A percentile compares a stretch with the other conserved stretches of the same genome.
phyloP scores from a whole-genome alignment of 2,888 invertebrate genomes.

The Eudasyphora cyanicolor region DNA sequence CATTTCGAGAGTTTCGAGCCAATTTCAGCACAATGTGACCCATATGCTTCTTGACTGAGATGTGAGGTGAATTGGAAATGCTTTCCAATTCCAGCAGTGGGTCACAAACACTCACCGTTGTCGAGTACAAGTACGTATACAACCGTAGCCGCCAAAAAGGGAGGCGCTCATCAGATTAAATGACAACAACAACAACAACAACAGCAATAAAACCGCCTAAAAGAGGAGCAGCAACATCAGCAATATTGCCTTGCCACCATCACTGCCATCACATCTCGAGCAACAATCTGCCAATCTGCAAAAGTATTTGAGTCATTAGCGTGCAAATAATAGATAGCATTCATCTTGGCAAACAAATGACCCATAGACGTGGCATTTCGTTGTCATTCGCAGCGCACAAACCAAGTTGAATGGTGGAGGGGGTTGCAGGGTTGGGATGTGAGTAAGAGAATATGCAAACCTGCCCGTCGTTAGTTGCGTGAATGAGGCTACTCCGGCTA shows the following conservation, averaged over 20 bases:
- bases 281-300: neutral
- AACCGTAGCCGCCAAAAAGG: too few species aligned
- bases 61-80: neutral
- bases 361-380: constrained; percentile 44
- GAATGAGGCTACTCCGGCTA: constrained; percentile 40
- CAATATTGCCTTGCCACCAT: neutral
- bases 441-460: too few species aligned
- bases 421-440: neutral
- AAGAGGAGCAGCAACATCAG: too few species aligned
- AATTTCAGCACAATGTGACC: neutral
- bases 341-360: constrained; percentile 53
- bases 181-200: neutral
- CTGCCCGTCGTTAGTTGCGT: neutral
- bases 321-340: constrained; percentile 46
- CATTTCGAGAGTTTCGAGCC: too few species aligned
- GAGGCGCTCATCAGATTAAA: too few species aligned
- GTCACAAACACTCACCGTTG: too few species aligned
- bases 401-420: neutral
- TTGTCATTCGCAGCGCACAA: constrained; percentile 35
- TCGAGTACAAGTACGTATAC: too few species aligned
- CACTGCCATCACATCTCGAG: too few species aligned
- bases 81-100: neutral
- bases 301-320: constrained; percentile 47
- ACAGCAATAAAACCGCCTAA: too few species aligned
- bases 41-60: neutral